A percentile compares a stretch with the other conserved stretches of the same genome.
phyloP scores from a whole-genome alignment of 2,888 invertebrate species.

The Myopa testacea region DNA sequence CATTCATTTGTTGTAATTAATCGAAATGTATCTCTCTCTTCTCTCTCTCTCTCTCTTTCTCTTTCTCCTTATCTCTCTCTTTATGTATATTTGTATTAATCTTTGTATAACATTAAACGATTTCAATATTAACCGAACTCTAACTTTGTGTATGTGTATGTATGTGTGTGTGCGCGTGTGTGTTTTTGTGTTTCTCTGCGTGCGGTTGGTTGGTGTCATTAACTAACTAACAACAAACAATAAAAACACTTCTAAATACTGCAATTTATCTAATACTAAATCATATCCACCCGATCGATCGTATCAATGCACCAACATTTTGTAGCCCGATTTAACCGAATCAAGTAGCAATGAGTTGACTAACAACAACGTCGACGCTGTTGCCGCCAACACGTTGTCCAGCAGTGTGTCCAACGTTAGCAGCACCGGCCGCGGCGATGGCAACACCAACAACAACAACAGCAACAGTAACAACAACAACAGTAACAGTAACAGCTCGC shows the following conservation, averaged over 20 bases:
- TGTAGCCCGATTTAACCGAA: conserved; percentile 48
- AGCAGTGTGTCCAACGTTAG: conserved; percentile 23
- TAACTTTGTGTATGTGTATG: conserved; percentile 12
- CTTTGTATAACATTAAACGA: conserved; percentile 10
- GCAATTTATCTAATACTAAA: conserved; percentile 33
- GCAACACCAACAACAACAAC: conserved; percentile 42
- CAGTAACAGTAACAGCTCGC: conserved; percentile 39
- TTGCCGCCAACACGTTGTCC: conserved; percentile 22
- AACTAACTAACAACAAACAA: conserved; percentile 29
- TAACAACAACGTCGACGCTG: conserved; percentile 27
- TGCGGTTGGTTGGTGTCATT: conserved; percentile 8
- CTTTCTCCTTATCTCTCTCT: conserved; percentile 48
- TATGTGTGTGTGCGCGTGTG: background rate
- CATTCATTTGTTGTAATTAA: conserved; percentile 41
- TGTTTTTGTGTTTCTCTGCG: background rate
- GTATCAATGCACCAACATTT: conserved; percentile 18
- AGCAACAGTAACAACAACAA: conserved; percentile 40
- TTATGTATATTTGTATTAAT: background rate
- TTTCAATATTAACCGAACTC: conserved; percentile 18
- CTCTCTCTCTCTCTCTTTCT: conserved; percentile 13
- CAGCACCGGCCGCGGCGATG: conserved; percentile 22
- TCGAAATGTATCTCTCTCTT: conserved; percentile 42
- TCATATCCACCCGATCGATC: background rate
- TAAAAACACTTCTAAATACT: conserved; percentile 18
- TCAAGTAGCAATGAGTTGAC: conserved; percentile 41